Base-by-base conservation (phyloP, 2,888 invertebrate genomes). In the Oeneis ivallda region DNA sequence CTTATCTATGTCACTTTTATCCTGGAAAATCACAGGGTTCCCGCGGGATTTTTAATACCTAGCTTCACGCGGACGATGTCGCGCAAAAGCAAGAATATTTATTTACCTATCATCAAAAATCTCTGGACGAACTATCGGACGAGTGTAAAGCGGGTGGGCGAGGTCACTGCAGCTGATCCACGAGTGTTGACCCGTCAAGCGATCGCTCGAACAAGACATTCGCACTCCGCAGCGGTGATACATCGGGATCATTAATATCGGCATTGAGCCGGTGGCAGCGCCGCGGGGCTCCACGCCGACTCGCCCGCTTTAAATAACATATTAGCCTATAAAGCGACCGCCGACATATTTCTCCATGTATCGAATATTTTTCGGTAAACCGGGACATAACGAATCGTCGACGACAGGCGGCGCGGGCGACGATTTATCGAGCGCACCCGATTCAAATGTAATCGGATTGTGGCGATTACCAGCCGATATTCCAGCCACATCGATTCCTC, bases 361-460 rank as follows among this genome's bases (percentile, higher is more conserved):
- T 68, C 72, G 70, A 70, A 70, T 70, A 65, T 62, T 68, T 82
- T 85, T 84, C 82, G 85, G 85, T 86, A 85, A 86, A 85, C 80
- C 85, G 81, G 81, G 77, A 84, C 87, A 86, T 84, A 86, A 84
- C 87, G 87, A 87, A 87, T 87, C 75, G 82, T 78, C 86, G 89
- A 84, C 80, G 89, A 88, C 89, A 86, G 83, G 76, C 79, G 81
- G 76, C 76, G 73, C 74, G 71, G 71, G 70, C 67, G 73, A 84
- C 78, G 86, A 90, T 91, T 89, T 89, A 91, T 89, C 81, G 86
- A 78, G 76, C 79, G 85, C 87, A 84, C 83, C 85, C 87, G 83
- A 85, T 82, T 76, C 80, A 73, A 74, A 78, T 74, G 79, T 87
- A 88, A 88, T 88, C 87, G 84, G 86, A 86, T 86, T 76, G 78